Evolutionary conservation across 2,113 vertebrate species (phyloP), one percentile per base, ranked within the genome.

Genomic region (Microtus richardsoni): DNA sequence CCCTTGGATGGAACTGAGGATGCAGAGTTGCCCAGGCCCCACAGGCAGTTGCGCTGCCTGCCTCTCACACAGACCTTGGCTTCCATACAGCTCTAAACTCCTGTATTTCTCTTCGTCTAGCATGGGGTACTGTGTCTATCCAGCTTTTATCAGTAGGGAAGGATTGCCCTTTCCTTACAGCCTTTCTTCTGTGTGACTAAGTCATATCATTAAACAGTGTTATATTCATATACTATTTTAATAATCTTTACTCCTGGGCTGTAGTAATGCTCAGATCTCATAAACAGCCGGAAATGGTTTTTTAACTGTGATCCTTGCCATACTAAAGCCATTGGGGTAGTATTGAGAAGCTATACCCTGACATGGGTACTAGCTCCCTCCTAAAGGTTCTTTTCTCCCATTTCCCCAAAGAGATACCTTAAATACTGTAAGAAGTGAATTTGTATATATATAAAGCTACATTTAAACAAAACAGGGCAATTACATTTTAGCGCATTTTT

Each of bases 401-500:
- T 84, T 92, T 93, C 39, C 30, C 89, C 73, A 66, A 85, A 75
- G 24, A 92, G 52, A 19, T 88, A 7, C 88, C 64, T 60, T 58
- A 13, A 75, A 66, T 91, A 62, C 58, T 80, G 30, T 80, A 91
- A 73, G 66, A 92, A 87, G n/a, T 30, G 7, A 88, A 78, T 79
- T 89, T 85, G 11, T 85, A 5, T 73, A 60, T 86, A 90, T 94
- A 70, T 92, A 82, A 88, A 66, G 11, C 68, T 93, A 17, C 47
- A 28, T 86, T 77, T 95, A n/a, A 91, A 95, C 83, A 64, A 92
- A 71, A 30, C 68, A 86, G 41, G 73, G 39, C 62, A 93, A 68
- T 94, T 84, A 44, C 22, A 70, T 44, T 88, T 74, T 54, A 62
- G 77, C 39, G 17, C 30, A 70, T 60, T 87, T 93, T 60, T 94